A percentile compares a stretch with the other conserved stretches of the same genome.
phyloP scores from a whole-genome alignment of 2,888 invertebrate genomes.

The Laothoe populi region DNA sequence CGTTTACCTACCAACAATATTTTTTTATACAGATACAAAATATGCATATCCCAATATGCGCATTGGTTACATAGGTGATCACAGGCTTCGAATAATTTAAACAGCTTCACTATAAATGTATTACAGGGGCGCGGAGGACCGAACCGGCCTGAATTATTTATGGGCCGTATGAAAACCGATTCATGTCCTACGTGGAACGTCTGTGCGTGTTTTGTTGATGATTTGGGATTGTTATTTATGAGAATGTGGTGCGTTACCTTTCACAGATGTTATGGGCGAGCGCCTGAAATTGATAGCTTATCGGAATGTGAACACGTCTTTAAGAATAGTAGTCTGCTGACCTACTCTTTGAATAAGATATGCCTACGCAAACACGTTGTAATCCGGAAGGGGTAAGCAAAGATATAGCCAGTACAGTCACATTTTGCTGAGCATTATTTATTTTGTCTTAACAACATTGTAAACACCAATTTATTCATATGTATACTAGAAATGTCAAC shows the following conservation, averaged over 20 bases:
- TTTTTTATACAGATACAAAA: background rate
- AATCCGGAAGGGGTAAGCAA: too few species aligned
- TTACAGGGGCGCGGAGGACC: slow-evolving; percentile 3
- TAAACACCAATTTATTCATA: too few species aligned
- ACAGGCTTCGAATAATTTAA: slow-evolving; percentile 13
- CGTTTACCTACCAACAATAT: too few species aligned
- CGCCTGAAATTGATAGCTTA: background rate
- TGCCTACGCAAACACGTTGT: too few species aligned
- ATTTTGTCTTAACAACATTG: too few species aligned
- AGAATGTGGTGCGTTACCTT: background rate
- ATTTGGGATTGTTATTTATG: slow-evolving; percentile 23
- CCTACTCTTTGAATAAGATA: too few species aligned
- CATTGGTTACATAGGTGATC: background rate
- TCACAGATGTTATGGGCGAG: background rate
- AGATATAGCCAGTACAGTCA: too few species aligned
- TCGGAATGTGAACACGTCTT: too few species aligned
- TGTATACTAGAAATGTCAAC: too few species aligned
- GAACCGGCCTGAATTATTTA: slow-evolving; percentile 10
- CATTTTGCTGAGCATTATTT: too few species aligned
- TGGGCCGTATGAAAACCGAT: slow-evolving; percentile 16
- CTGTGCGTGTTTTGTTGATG: slow-evolving; percentile 20
- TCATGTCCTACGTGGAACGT: background rate
- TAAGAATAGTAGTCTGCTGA: too few species aligned
- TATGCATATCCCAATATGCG: background rate
- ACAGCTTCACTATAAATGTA: slow-evolving; percentile 18